A percentile compares a stretch with the other conserved stretches of the same genome.
phyloP scores from a whole-genome alignment of 2,888 invertebrate genomes.

The Aphodius sticticus region DNA sequence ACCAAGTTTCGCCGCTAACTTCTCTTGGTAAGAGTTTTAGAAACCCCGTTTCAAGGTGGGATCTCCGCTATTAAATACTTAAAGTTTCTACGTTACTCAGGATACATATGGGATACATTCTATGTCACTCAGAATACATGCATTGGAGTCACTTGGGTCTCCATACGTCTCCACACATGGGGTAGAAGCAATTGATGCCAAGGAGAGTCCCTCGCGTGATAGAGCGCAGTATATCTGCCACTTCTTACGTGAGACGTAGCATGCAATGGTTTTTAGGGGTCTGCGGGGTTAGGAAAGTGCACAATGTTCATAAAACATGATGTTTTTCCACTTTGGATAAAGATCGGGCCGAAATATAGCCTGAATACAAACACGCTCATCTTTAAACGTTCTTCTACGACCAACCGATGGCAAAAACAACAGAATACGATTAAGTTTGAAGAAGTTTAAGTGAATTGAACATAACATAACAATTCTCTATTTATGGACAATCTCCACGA shows the following conservation, averaged over 20 bases:
- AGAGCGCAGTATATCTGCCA: background rate
- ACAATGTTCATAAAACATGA: constrained; percentile 4
- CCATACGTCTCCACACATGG: background rate
- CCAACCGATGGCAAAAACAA: background rate
- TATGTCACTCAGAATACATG: background rate
- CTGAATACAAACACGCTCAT: background rate
- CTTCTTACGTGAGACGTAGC: background rate
- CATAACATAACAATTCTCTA: no score
- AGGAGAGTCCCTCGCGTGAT: background rate
- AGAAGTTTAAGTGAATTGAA: background rate
- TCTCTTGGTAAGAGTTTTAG: no score
- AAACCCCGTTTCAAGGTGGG: no score
- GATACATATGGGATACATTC: no score
- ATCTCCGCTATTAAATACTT: no score
- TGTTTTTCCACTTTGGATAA: background rate
- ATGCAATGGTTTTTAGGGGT: background rate
- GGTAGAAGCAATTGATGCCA: background rate
- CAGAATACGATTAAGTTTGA: background rate
- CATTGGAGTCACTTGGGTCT: background rate
- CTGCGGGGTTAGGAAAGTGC: background rate
- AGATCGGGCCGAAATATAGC: background rate
- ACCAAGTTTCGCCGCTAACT: no score
- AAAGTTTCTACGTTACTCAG: no score
- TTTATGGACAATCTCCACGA: no score
- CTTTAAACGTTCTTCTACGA: background rate